Conservation (phyloP, 1,140 invertebrate genomes). For the Orius laevigatus region DNA sequence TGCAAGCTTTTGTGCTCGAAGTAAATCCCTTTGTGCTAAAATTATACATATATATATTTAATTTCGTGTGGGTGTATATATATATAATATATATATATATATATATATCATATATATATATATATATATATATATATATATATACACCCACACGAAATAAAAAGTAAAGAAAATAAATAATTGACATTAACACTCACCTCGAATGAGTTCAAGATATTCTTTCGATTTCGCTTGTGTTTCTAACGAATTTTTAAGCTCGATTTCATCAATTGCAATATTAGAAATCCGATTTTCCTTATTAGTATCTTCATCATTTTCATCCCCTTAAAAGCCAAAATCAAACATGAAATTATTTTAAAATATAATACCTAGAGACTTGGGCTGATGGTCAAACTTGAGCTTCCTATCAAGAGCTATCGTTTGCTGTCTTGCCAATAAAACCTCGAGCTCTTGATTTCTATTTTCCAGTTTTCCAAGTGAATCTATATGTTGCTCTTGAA, state of each 20-base stretch:
- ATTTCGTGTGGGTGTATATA: too few relatives aligned
- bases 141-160: too few relatives aligned
- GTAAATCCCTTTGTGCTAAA: too few relatives aligned
- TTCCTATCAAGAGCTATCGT: slow-evolving; percentile 12
- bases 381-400: slow-evolving; percentile 17
- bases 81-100: too few relatives aligned
- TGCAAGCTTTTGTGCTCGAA: too few relatives aligned
- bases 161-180: too few relatives aligned
- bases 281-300: slow-evolving; percentile 2
- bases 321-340: slow-evolving; percentile 24
- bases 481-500: slow-evolving; percentile 32
- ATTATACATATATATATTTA: too few relatives aligned
- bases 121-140: too few relatives aligned
- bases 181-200: too few relatives aligned
- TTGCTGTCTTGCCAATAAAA: slow-evolving; percentile 28
- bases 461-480: slow-evolving; percentile 29
- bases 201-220: too few relatives aligned
- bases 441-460: slow-evolving; percentile 30
- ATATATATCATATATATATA: too few relatives aligned
- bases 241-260: not conserved
- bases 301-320: slow-evolving; percentile 22
- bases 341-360: not conserved
- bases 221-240: too few relatives aligned
- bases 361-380: slow-evolving; percentile 20
- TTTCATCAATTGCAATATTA: slow-evolving; percentile 6